phyloP scores from a whole-genome alignment of 2,113 vertebrate species.

The Tricholaema leucomelas region DNA sequence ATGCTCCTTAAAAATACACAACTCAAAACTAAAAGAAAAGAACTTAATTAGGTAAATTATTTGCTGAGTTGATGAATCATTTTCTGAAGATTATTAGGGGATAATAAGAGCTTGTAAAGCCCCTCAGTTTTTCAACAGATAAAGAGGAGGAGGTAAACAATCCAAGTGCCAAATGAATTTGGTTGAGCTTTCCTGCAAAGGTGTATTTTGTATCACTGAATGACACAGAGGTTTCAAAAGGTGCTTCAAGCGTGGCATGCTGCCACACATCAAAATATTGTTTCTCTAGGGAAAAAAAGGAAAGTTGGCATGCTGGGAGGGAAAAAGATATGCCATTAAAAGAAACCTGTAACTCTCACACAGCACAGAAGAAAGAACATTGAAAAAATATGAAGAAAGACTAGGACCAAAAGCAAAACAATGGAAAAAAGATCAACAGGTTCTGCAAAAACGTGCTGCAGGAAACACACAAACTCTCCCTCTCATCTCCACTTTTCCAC shows the following conservation, averaged over 20 bases:
- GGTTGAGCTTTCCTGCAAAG: slow-evolving; percentile 6
- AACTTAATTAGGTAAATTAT: slow-evolving; percentile 51
- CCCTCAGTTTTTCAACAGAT: background rate
- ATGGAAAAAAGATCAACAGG: background rate
- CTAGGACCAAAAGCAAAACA: background rate
- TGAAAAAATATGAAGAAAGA: background rate
- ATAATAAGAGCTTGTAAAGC: background rate
- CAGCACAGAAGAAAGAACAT: background rate
- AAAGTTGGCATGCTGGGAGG: background rate
- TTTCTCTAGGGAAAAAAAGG: background rate
- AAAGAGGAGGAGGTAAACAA: slow-evolving; percentile 25
- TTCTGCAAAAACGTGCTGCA: background rate
- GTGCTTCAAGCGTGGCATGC: slow-evolving; percentile 2
- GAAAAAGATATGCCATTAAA: background rate
- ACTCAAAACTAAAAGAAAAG: slow-evolving; percentile 29
- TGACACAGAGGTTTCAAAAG: background rate
- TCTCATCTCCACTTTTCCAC: background rate
- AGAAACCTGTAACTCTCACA: background rate
- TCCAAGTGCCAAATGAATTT: slow-evolving; percentile 19
- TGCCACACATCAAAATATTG: background rate
- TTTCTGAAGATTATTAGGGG: slow-evolving; percentile 20
- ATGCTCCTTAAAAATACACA: slow-evolving; percentile 31
- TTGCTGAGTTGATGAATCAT: slow-evolving; percentile 55
- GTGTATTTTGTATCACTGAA: slow-evolving; percentile 29
- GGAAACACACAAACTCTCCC: background rate